Evolutionary conservation across 2,797 vertebrate genomes (phyloP).

Genomic region (Argentina silus): DNA sequence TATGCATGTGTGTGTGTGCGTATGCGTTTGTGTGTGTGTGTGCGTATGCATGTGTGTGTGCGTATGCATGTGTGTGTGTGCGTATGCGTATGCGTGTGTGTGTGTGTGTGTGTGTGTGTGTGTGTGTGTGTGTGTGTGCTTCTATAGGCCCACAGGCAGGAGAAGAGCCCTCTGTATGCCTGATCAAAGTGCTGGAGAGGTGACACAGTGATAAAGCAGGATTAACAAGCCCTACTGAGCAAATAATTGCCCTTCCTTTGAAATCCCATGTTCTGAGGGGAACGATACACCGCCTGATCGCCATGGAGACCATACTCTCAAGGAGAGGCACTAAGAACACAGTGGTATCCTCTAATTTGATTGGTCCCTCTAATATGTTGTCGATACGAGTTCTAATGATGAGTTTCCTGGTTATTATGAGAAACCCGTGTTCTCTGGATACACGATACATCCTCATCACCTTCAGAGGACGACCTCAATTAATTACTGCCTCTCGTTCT

Average conservation of each 20-base stretch:
- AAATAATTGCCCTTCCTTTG: conserved; percentile 83
- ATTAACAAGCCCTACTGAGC: conserved; percentile 78
- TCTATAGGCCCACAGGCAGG: not conserved
- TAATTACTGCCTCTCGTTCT: conserved; percentile 23
- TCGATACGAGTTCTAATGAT: conserved; percentile 39
- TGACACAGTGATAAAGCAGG: conserved; percentile 83
- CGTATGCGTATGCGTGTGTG: not conserved
- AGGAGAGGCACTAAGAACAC: conserved; percentile 18
- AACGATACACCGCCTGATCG: conserved; percentile 55
- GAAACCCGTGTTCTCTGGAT: conserved; percentile 11
- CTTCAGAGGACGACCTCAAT: conserved; percentile 25
- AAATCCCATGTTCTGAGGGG: conserved; percentile 68
- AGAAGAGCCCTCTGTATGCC: conserved; percentile 66
- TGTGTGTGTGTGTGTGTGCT: not conserved
- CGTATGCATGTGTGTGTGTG: not conserved
- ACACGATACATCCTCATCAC: conserved; percentile 17
- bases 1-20: not conserved
- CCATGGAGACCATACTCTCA: conserved; percentile 34
- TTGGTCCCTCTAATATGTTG: conserved; percentile 23
- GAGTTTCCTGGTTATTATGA: not conserved
- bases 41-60: not conserved
- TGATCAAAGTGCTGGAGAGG: conserved; percentile 81
- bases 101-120: not conserved
- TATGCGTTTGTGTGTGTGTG: not conserved
- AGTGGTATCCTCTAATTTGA: conserved; percentile 17